A percentile compares a stretch with the other conserved stretches of the same genome.
These are phyloP conservation scores for Necrosyrtes monachus DNA, from an alignment of 2,797 vertebrate genomes.

Conservation along the genomic window DNA sequence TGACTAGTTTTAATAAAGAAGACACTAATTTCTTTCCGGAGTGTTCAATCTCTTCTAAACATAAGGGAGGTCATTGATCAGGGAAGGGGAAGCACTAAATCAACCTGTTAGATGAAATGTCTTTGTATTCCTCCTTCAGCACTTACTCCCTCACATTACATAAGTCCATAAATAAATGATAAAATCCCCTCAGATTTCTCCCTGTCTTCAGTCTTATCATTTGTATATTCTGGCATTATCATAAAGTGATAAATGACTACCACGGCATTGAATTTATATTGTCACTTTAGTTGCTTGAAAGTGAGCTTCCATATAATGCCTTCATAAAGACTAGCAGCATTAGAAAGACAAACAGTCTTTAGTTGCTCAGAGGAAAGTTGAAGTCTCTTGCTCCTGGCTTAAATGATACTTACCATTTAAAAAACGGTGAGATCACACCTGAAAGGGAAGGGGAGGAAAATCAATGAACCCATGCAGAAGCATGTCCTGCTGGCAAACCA, in stretches of 20 bases:
- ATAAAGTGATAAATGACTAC: slow-evolving; percentile 16
- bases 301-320: neutral
- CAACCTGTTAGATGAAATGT: slow-evolving; percentile 4
- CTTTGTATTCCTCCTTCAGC: slow-evolving; percentile 15
- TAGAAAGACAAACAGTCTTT: neutral
- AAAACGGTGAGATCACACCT: neutral
- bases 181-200: neutral
- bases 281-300: slow-evolving; percentile 1
- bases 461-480: slow-evolving; percentile 24
- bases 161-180: slow-evolving; percentile 40
- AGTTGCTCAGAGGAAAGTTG: neutral
- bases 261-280: neutral
- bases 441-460: neutral
- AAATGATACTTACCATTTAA: neutral
- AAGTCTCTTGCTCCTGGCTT: neutral
- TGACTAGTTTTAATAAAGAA: neutral
- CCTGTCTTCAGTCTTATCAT: neutral
- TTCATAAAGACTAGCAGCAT: neutral
- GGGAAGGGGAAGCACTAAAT: neutral
- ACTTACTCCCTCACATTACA: neutral
- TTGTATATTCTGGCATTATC: slow-evolving; percentile 1
- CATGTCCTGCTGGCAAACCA: slow-evolving; percentile 46
- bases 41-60: neutral
- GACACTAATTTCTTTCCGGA: neutral
- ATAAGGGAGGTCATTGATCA: neutral